Base-by-base conservation (phyloP, 2,113 vertebrate species). In the Myocastor coypus region DNA sequence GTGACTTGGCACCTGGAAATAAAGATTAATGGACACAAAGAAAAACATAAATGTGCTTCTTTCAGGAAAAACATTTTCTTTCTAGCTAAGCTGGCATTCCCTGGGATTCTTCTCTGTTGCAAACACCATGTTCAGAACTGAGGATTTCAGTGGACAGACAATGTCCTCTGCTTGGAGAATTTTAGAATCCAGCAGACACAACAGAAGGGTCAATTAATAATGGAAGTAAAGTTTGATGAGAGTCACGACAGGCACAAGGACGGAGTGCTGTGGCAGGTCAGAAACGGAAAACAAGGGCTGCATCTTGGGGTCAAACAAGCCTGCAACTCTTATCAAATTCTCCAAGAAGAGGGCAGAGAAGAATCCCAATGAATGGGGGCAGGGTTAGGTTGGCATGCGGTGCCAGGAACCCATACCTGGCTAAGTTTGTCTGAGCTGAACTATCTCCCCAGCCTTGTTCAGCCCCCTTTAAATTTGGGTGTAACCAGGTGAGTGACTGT, bases 231-330 rank as follows among this genome's bases (percentile, higher is more conserved):
- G 11, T 32, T 13, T 81, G 42, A 32, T 87, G 40, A 92, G 40
- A 71, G 26, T 5, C 57, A 46, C 26, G n/a, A 57, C 0, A 71
- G 14, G 14, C 24, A 66, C 7, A 87, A 77, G 28, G 1, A 55
- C 32, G 42, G 22, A 20, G 14, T 1, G 0, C 3, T 1, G 8
- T 7, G 6, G 9, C n/a, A 40, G 7, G 12, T 1, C 13, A 46
- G 37, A 32, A 5, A 57, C 69, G 26, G 69, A 57, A 28, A 59
- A n/a, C 24, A 1, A 5, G 16, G 13, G 40, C 1, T 24, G 8
- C 3, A 0, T 57, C 55, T 57, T 57, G 16, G 16, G 55, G 17
- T 57, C 55, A 57, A 16, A 57, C 55, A 57, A 57, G 17, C 55
- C 55, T 57, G 55, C 19, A 57, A 57, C 24, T 46, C 46, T 46